These are phyloP conservation scores for Latrodectus hesperus DNA, from an alignment of 2,888 invertebrate species.

Conservation along the genomic window DNA sequence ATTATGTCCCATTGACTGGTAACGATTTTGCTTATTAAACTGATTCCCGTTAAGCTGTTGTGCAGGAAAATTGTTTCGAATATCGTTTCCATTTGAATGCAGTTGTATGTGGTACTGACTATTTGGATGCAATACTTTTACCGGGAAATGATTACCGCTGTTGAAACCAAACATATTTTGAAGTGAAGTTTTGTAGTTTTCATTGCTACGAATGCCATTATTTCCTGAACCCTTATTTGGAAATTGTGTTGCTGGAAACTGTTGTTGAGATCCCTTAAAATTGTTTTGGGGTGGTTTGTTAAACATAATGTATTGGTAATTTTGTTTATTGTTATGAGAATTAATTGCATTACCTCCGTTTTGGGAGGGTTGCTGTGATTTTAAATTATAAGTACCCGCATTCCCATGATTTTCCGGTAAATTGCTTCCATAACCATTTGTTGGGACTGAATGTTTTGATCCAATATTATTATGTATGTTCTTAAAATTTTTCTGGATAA, in stretches of 20 bases:
- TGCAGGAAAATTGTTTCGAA: no score
- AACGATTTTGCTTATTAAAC: no score
- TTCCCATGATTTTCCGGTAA: no score
- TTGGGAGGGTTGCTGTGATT: background rate
- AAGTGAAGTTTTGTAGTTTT: slow-evolving; percentile 19
- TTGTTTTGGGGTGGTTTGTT: slow-evolving; percentile 14
- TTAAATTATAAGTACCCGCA: background rate
- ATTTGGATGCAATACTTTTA: no score
- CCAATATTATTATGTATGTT: no score
- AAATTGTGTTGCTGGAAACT: background rate
- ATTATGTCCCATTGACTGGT: no score
- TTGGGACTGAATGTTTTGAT: no score
- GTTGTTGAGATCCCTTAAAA: background rate
- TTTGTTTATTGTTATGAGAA: background rate
- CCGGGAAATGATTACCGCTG: background rate
- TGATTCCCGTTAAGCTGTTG: no score
- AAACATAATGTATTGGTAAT: background rate
- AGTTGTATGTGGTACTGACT: no score
- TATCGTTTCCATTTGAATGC: no score
- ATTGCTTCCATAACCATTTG: no score
- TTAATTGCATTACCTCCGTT: background rate
- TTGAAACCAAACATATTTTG: slow-evolving; percentile 13
- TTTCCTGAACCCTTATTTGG: background rate
- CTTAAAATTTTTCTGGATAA: no score
- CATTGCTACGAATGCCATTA: background rate